Conservation (phyloP, 2,797 vertebrate species). For the Sebastes trivittatus region DNA sequence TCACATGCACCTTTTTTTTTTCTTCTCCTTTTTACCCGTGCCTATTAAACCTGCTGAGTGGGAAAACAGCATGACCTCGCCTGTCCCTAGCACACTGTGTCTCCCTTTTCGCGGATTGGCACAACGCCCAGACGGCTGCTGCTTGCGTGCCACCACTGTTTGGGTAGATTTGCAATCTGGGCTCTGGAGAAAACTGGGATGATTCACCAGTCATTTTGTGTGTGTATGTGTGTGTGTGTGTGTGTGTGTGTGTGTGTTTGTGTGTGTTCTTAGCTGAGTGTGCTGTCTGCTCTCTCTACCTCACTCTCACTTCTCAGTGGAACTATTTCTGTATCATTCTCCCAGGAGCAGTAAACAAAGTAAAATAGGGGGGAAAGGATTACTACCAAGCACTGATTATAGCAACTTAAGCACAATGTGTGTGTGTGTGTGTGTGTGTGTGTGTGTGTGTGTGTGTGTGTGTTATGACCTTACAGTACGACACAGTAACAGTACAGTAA, state of each 20-base stretch:
- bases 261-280: constrained; percentile 6
- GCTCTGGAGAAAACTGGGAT: constrained; percentile 67
- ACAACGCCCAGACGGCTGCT: constrained; percentile 64
- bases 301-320: constrained; percentile 19
- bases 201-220: constrained; percentile 54
- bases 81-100: constrained; percentile 47
- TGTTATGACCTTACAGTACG: background rate
- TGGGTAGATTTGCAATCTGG: constrained; percentile 78
- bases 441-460: background rate
- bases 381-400: constrained; percentile 9
- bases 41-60: constrained; percentile 55
- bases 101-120: constrained; percentile 66
- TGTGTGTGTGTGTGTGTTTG: background rate
- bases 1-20: constrained; percentile 22
- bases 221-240: background rate
- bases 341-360: constrained; percentile 20
- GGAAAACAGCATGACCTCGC: constrained; percentile 53
- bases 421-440: background rate
- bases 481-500: background rate
- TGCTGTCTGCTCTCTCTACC: constrained; percentile 10
- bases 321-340: constrained; percentile 23
- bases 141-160: constrained; percentile 80
- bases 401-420: background rate
- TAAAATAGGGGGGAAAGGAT: background rate
- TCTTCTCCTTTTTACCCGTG: background rate